These are phyloP conservation scores for Sclerodermus sp. DNA, from an alignment of 2,888 invertebrate species.

Conservation along the genomic window DNA sequence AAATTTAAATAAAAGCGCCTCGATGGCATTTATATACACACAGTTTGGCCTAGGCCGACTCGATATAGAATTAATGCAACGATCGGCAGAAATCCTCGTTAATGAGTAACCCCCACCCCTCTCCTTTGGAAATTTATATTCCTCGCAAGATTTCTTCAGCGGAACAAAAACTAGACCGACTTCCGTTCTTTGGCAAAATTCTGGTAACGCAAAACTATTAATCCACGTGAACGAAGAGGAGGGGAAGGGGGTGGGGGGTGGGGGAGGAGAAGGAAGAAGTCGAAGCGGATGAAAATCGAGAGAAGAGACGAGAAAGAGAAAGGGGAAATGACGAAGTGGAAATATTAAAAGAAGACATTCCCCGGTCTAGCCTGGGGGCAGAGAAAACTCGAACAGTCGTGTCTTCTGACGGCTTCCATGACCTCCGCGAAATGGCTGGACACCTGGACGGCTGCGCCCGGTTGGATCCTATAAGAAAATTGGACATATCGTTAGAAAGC, in stretches of 20 bases:
- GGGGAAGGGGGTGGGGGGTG: not conserved
- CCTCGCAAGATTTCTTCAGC: too few species aligned
- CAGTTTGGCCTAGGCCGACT: constrained; percentile 3
- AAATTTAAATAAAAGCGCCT: constrained; percentile 24
- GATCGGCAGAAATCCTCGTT: too few species aligned
- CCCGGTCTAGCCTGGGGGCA: constrained; percentile 58
- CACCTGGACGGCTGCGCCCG: constrained; percentile 63
- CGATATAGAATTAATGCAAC: too few species aligned
- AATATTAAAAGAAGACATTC: constrained; percentile 34
- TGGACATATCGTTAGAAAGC: constrained; percentile 9
- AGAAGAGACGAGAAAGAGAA: too few species aligned
- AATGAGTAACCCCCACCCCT: too few species aligned
- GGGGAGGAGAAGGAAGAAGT: not conserved
- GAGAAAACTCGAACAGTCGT: constrained; percentile 69
- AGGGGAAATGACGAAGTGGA: too few species aligned
- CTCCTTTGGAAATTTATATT: too few species aligned
- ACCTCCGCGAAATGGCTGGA: constrained; percentile 73
- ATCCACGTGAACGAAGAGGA: constrained; percentile 1
- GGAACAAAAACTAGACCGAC: too few species aligned
- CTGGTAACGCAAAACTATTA: too few species aligned
- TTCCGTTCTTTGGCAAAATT: too few species aligned
- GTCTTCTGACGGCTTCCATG: constrained; percentile 71
- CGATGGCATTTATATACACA: constrained; percentile 27
- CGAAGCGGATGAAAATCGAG: too few species aligned
- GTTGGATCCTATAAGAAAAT: constrained; percentile 63